A percentile compares a stretch with the other conserved stretches of the same genome.
phyloP scores from a whole-genome alignment of 2,888 invertebrate genomes.

The Hypomecis punctinalis region DNA sequence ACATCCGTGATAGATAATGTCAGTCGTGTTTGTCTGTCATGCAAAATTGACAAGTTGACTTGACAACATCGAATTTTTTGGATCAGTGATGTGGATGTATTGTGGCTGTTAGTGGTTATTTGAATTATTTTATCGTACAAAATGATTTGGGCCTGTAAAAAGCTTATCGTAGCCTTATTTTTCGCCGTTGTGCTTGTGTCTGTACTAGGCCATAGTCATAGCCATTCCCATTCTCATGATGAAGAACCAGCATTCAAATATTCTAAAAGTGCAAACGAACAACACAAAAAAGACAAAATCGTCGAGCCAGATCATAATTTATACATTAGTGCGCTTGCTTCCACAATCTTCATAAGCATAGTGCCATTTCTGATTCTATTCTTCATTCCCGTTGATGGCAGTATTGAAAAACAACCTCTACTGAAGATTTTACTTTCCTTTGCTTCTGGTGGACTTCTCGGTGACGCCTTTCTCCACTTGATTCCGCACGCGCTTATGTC shows the following conservation, averaged over 20 bases:
- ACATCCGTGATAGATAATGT: not conserved
- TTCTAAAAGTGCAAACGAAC: constrained; percentile 87
- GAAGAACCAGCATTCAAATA: constrained; percentile 92
- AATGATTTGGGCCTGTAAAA: constrained; percentile 54
- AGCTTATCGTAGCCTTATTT: constrained; percentile 48
- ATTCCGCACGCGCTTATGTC: constrained; percentile 96
- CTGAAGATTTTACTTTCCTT: constrained; percentile 96
- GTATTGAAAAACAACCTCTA: constrained; percentile 92
- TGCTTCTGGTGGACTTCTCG: constrained; percentile 97
- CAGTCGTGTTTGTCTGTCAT: not conserved
- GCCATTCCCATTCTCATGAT: constrained; percentile 79
- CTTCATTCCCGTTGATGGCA: constrained; percentile 96
- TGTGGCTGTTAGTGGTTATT: constrained; percentile 7
- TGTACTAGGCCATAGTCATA: constrained; percentile 68
- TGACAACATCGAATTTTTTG: not conserved
- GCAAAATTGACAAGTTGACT: not conserved
- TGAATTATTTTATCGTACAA: constrained; percentile 19
- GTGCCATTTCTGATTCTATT: constrained; percentile 97
- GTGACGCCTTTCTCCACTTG: constrained; percentile 99
- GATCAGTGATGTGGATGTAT: constrained; percentile 27
- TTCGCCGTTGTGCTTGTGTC: constrained; percentile 51
- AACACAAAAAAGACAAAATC: constrained; percentile 69
- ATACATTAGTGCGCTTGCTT: constrained; percentile 94
- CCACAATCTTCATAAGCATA: constrained; percentile 97
- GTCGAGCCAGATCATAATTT: constrained; percentile 73